phyloP scores from a whole-genome alignment of 1,140 invertebrate species.

The Zophobas atratus region DNA sequence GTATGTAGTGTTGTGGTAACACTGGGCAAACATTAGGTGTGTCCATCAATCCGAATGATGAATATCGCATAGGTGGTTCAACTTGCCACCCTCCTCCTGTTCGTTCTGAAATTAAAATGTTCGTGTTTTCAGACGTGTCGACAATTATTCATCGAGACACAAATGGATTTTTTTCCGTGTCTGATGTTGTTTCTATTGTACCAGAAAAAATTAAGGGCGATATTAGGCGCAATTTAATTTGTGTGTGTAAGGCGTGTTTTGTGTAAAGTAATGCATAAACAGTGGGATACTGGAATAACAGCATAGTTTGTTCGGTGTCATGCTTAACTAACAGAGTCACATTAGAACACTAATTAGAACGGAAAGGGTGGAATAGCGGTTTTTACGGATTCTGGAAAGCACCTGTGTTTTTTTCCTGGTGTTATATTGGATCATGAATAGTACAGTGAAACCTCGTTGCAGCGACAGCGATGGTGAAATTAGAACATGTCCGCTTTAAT shows the following conservation, averaged over 20 bases:
- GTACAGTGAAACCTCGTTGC: no score
- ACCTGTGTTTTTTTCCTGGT: no score
- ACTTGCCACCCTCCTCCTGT: background rate
- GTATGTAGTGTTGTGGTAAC: constrained; percentile 39
- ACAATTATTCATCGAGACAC: background rate
- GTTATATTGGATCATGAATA: no score
- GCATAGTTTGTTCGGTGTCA: background rate
- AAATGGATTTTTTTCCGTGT: background rate
- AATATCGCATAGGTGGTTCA: constrained; percentile 22
- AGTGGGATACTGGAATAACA: background rate
- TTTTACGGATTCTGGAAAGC: no score
- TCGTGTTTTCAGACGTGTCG: background rate
- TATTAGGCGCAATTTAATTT: background rate
- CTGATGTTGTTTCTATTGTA: no score
- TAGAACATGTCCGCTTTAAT: no score
- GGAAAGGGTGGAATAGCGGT: no score
- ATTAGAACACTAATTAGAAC: no score
- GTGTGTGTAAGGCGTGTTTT: background rate
- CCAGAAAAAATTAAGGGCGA: no score
- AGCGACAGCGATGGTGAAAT: no score
- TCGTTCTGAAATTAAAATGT: background rate
- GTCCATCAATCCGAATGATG: constrained; percentile 37
- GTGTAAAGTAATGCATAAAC: constrained; percentile 14
- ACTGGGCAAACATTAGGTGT: constrained; percentile 41
- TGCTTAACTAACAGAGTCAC: no score